Conservation (phyloP, 2,113 vertebrate genomes). For the Galeopterus variegatus region DNA sequence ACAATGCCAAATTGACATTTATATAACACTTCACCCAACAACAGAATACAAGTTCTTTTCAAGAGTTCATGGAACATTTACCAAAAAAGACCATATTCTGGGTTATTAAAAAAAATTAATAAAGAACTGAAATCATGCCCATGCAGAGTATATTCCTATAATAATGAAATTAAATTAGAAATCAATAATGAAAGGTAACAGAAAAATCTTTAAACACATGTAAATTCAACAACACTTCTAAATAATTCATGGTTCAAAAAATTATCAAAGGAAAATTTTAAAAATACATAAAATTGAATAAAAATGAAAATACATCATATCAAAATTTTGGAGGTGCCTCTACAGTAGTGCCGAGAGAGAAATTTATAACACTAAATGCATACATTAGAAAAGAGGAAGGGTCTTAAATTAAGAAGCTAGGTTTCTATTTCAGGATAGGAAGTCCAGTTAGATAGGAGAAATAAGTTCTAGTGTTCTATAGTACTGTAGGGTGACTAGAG, state of each 20-base stretch:
- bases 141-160: background rate
- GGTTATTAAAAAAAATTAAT: background rate
- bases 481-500: no score
- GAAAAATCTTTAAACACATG: background rate
- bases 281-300: background rate
- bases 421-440: background rate
- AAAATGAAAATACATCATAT: constrained; percentile 34
- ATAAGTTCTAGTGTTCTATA: no score
- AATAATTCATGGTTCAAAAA: constrained; percentile 38
- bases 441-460: no score
- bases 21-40: background rate
- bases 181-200: background rate
- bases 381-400: background rate
- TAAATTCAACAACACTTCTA: constrained; percentile 38
- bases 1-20: background rate
- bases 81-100: background rate
- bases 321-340: background rate
- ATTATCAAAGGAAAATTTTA: background rate
- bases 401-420: background rate
- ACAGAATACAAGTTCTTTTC: background rate
- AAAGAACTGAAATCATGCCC: constrained; percentile 29
- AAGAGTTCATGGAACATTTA: background rate
- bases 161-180: constrained; percentile 15
- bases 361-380: background rate
- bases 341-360: background rate